Evolutionary conservation across 1,140 invertebrate genomes (phyloP).

Genomic region (Solenopsis fugax): DNA sequence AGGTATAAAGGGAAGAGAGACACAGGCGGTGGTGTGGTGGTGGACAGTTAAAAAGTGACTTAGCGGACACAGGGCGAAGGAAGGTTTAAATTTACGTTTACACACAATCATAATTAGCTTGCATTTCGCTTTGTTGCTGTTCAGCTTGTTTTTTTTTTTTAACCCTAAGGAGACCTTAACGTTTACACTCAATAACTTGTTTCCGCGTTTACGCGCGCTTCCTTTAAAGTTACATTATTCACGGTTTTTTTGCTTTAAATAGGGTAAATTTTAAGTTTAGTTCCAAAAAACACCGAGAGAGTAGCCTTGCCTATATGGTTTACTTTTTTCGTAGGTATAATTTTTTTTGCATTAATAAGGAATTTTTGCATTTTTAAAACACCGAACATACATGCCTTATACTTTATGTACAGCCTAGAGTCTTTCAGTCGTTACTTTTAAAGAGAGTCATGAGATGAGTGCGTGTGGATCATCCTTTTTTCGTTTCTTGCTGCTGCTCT

Average conservation of each 20-base stretch:
- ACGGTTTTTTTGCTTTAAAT: conserved; percentile 77
- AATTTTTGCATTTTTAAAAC: conserved; percentile 84
- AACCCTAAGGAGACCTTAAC: conserved; percentile 84
- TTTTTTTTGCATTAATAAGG: conserved; percentile 84
- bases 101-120: conserved; percentile 85
- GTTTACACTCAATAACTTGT: conserved; percentile 84
- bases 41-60: conserved; percentile 66
- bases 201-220: conserved; percentile 70
- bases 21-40: conserved; percentile 36
- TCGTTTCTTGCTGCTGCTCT: conserved; percentile 62
- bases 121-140: conserved; percentile 75
- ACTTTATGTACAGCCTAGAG: conserved; percentile 86
- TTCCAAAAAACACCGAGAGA: conserved; percentile 86
- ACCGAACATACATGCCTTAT: conserved; percentile 86
- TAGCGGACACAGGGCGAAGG: conserved; percentile 68
- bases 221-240: conserved; percentile 67
- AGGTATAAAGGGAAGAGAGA: conserved; percentile 23
- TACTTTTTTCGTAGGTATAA: conserved; percentile 83
- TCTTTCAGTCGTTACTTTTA: conserved; percentile 84
- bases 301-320: conserved; percentile 85
- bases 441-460: conserved; percentile 82
- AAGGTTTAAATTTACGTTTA: conserved; percentile 82
- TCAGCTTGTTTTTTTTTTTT: conserved; percentile 72
- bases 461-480: conserved; percentile 78
- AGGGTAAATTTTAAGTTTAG: conserved; percentile 84